phyloP scores from a whole-genome alignment of 2,797 vertebrate species.

The Smutsia gigantea region DNA sequence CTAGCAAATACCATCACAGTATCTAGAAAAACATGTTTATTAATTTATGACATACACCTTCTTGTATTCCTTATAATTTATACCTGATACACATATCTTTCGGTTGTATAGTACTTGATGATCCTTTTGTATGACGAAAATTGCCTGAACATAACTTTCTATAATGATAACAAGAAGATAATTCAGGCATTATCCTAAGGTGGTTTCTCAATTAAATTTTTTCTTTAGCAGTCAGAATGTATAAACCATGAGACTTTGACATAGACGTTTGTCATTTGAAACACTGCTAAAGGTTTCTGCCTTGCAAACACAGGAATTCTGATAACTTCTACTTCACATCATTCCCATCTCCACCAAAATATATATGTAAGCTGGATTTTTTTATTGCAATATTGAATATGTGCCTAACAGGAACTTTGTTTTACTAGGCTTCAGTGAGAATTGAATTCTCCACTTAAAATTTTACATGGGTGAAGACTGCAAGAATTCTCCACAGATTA shows the following conservation, averaged over 20 bases:
- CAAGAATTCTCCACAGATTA: background rate
- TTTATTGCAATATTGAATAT: background rate
- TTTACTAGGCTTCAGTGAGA: background rate
- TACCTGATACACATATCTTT: background rate
- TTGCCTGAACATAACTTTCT: background rate
- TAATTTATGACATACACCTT: background rate
- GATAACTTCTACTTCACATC: background rate
- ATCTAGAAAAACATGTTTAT: background rate
- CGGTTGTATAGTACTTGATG: background rate
- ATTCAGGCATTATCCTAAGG: background rate
- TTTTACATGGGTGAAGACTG: background rate
- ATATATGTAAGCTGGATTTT: background rate
- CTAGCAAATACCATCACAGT: background rate
- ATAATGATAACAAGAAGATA: background rate
- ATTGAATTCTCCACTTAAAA: background rate
- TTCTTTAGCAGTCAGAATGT: background rate
- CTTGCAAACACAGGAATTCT: background rate
- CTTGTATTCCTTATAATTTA: too few relatives aligned
- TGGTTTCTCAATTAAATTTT: background rate
- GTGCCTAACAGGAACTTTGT: background rate
- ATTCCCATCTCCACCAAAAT: background rate
- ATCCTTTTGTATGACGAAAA: background rate
- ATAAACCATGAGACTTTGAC: background rate
- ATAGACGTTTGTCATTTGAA: background rate
- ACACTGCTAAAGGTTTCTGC: background rate